phyloP scores from a whole-genome alignment of 1,140 invertebrate species.

The Rhyacophila brunnea region DNA sequence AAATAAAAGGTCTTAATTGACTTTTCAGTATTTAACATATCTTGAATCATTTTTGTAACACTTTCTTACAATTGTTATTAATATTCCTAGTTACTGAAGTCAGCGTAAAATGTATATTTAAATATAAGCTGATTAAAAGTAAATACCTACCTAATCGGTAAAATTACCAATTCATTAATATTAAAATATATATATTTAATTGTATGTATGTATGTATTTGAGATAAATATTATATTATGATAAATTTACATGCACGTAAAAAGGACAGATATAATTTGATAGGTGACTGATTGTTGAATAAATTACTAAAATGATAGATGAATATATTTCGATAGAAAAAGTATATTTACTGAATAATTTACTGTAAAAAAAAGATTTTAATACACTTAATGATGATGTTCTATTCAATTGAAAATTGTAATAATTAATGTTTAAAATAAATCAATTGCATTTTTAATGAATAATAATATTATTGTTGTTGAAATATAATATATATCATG shows the following conservation, averaged over 20 bases:
- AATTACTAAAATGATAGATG: background rate
- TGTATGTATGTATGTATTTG: background rate
- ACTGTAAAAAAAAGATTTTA: slow-evolving; percentile 1
- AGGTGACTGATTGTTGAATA: slow-evolving; percentile 27
- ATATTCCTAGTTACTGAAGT: background rate
- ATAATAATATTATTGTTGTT: background rate
- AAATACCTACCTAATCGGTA: background rate
- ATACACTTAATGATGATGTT: background rate
- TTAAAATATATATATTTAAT: background rate
- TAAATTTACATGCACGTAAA: background rate
- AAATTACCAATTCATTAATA: background rate
- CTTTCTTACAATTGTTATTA: background rate
- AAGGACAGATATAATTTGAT: slow-evolving; percentile 27
- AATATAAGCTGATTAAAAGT: background rate
- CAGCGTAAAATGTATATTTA: slow-evolving; percentile 2
- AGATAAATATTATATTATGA: background rate
- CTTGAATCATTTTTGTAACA: slow-evolving; percentile 11
- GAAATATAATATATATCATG: background rate
- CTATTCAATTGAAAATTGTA: background rate
- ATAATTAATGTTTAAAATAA: slow-evolving; percentile 1
- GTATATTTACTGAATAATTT: slow-evolving; percentile 4
- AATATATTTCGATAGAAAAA: slow-evolving; percentile 2
- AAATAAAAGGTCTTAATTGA: too few relatives aligned
- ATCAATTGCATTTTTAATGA: background rate
- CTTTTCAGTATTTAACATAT: slow-evolving; percentile 13